Percentiles rank a stretch among this genome's conserved stretches.
phyloP scores from a whole-genome alignment of 2,888 invertebrate genomes.

The Xestia c-nigrum region DNA sequence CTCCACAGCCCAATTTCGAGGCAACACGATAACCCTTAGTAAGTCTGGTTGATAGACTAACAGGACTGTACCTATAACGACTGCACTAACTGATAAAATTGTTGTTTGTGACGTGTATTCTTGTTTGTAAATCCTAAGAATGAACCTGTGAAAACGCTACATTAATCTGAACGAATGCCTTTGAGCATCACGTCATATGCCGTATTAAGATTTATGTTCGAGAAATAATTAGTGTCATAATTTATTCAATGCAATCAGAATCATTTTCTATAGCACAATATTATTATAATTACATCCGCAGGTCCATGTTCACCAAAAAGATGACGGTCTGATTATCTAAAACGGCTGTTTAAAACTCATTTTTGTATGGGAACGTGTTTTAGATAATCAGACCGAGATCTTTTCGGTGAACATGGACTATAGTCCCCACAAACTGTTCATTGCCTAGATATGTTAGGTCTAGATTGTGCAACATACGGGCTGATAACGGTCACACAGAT shows the following conservation, averaged over 20 bases:
- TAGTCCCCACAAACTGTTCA: neutral
- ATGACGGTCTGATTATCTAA: too few relatives aligned
- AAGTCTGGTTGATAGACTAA: neutral
- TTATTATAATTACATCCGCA: neutral
- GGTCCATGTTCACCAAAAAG: too few relatives aligned
- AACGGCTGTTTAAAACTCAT: too few relatives aligned
- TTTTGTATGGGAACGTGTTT: too few relatives aligned
- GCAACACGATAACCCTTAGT: neutral
- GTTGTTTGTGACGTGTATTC: neutral
- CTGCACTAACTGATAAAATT: neutral
- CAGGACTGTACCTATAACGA: neutral
- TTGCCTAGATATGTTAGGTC: neutral
- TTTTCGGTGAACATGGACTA: too few relatives aligned
- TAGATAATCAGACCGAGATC: too few relatives aligned
- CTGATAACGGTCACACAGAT: slow-evolving; percentile 23
- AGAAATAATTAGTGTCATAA: neutral
- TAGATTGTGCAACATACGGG: slow-evolving; percentile 20
- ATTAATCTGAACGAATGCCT: neutral
- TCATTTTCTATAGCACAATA: neutral
- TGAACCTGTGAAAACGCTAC: neutral
- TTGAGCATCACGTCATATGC: neutral
- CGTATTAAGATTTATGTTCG: neutral
- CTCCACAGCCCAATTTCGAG: neutral
- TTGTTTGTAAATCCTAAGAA: neutral
- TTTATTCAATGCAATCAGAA: neutral